Percentiles rank a stretch among this genome's conserved stretches.
Evolutionary conservation across 2,888 invertebrate genomes (phyloP).

Genomic region (Ormyrus nitidulus): DNA sequence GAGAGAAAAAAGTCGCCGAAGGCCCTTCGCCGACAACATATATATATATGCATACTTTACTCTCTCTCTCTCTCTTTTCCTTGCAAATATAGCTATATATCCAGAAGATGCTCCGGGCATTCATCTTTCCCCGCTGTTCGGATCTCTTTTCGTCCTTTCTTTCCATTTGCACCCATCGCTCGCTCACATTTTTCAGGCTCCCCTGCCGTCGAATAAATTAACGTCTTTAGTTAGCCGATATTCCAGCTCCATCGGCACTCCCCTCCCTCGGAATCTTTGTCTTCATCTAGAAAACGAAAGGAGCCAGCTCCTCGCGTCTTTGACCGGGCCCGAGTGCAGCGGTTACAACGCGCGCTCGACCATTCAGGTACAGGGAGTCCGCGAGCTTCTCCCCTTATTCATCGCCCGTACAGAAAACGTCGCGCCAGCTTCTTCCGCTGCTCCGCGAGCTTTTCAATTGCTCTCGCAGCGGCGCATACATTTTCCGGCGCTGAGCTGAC

Average conservation of each 20-base stretch:
- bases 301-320: constrained; percentile 15
- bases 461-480: constrained; percentile 22
- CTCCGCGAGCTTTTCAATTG: constrained; percentile 25
- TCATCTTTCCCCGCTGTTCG: constrained; percentile 51
- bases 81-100: constrained; percentile 4
- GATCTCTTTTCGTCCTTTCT: constrained; percentile 45
- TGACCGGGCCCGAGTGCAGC: not conserved
- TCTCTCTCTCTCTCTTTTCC: not conserved
- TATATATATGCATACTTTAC: not conserved
- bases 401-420: constrained; percentile 28
- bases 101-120: constrained; percentile 35
- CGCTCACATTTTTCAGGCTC: constrained; percentile 59
- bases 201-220: constrained; percentile 72
- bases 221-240: constrained; percentile 72
- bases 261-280: constrained; percentile 57
- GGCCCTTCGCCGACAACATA: constrained; percentile 61
- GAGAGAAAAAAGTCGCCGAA: constrained; percentile 66
- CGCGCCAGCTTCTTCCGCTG: not conserved
- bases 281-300: constrained; percentile 64
- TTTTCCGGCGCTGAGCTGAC: constrained; percentile 37
- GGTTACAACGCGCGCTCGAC: not conserved
- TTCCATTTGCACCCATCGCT: constrained; percentile 40
- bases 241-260: constrained; percentile 57
- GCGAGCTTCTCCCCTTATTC: constrained; percentile 31
- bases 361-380: constrained; percentile 58